These are phyloP conservation scores for Drosophila takahashii DNA, from an alignment of 1,140 invertebrate genomes.

Conservation along the genomic window DNA sequence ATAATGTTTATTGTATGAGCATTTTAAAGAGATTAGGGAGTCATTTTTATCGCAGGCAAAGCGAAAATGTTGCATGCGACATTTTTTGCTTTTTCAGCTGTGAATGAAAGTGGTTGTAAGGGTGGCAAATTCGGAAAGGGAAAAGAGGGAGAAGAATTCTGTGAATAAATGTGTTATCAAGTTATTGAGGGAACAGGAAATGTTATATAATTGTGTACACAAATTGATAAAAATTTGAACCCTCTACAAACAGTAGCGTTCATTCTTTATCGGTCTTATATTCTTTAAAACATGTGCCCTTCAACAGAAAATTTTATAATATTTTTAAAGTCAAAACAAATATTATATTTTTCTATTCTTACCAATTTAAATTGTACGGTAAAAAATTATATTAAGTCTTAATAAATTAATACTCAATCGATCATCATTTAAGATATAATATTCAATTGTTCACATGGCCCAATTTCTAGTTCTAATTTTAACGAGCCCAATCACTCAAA, in stretches of 20 bases:
- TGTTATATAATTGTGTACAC: background rate
- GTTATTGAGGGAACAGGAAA: background rate
- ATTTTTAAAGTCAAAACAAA: no score
- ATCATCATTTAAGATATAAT: background rate
- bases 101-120: conserved; percentile 12
- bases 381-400: background rate
- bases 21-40: conserved; percentile 17
- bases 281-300: no score
- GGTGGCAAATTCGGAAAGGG: background rate
- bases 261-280: no score
- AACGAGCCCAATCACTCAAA: conserved; percentile 27
- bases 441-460: background rate
- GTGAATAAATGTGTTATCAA: background rate
- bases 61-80: conserved; percentile 31
- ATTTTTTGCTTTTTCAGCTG: background rate
- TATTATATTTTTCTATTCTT: no score
- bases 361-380: background rate
- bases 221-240: background rate
- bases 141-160: background rate
- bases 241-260: no score
- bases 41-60: conserved; percentile 9
- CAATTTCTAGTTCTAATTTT: conserved; percentile 8
- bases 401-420: background rate
- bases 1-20: conserved; percentile 6
- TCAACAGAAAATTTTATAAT: no score